These are phyloP conservation scores for Sterrhoptilus dennistouni DNA, from an alignment of 2,113 vertebrate species.

Conservation along the genomic window DNA sequence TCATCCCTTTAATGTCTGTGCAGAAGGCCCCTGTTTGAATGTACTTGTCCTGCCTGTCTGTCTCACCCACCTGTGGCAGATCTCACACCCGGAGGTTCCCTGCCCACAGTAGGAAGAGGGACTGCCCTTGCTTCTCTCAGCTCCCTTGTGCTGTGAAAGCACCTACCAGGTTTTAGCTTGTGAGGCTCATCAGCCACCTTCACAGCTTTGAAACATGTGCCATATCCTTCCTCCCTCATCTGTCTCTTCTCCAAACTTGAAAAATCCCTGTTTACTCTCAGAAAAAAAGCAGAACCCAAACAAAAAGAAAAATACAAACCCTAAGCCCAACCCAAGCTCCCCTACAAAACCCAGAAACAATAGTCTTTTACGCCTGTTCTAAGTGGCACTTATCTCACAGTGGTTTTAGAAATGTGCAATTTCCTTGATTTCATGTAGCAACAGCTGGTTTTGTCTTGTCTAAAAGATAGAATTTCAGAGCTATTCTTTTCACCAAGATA, in stretches of 20 bases:
- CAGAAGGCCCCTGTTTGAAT: not conserved
- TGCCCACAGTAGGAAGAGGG: not conserved
- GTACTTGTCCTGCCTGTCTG: not conserved
- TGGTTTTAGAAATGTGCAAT: not conserved
- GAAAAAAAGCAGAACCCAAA: not conserved
- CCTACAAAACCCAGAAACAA: not conserved
- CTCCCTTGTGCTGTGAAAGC: not conserved
- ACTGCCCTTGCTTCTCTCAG: not conserved
- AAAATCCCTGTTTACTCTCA: not conserved
- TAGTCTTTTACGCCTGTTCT: not conserved
- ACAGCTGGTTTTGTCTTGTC: not conserved
- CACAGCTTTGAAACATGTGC: not conserved
- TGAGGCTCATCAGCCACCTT: not conserved
- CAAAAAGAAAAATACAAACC: not conserved
- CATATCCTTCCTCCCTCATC: not conserved
- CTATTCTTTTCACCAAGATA: conserved; percentile 31
- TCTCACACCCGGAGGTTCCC: not conserved
- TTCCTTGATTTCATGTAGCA: conserved; percentile 1
- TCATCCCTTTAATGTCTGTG: not conserved
- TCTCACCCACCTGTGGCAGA: not conserved
- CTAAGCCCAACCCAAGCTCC: not conserved
- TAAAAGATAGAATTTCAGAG: not conserved
- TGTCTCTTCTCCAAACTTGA: not conserved
- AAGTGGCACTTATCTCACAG: not conserved
- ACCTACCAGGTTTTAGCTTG: not conserved